These are phyloP conservation scores for Oeneis ivallda DNA, from an alignment of 2,888 invertebrate species.

Conservation along the genomic window DNA sequence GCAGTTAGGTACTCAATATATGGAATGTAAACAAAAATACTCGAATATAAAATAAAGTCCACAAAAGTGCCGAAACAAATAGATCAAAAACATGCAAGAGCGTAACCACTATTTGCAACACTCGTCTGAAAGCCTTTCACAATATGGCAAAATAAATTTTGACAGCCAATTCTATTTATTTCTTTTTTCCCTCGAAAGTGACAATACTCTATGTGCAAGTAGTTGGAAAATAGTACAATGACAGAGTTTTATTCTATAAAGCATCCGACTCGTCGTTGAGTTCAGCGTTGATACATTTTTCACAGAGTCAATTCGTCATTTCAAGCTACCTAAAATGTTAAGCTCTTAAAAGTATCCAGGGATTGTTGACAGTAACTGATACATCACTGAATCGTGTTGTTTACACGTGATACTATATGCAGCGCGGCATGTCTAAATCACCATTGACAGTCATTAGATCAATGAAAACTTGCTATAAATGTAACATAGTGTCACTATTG, in stretches of 20 bases:
- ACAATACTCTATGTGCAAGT: constrained; percentile 17
- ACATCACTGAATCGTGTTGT: no score
- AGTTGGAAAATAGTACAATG: constrained; percentile 28
- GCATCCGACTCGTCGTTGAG: background rate
- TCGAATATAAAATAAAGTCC: background rate
- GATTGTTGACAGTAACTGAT: no score
- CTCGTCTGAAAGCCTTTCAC: constrained; percentile 19
- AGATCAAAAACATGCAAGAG: constrained; percentile 19
- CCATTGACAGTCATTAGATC: no score
- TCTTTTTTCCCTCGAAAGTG: constrained; percentile 20
- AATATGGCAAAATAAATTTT: constrained; percentile 23
- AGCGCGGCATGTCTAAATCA: no score
- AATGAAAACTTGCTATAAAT: no score
- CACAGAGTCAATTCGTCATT: no score
- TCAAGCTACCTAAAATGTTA: no score
- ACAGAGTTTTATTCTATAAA: background rate
- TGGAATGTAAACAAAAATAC: background rate
- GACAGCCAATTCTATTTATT: constrained; percentile 13
- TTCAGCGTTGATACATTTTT: background rate
- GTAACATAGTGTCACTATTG: no score
- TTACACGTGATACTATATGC: no score
- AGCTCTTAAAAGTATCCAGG: no score
- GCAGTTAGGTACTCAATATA: background rate
- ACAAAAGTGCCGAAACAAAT: background rate
- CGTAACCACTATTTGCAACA: constrained; percentile 10